Evolutionary conservation across 2,113 vertebrate genomes (phyloP), one percentile per base, ranked within the genome.

Genomic region (Ochotona princeps): DNA sequence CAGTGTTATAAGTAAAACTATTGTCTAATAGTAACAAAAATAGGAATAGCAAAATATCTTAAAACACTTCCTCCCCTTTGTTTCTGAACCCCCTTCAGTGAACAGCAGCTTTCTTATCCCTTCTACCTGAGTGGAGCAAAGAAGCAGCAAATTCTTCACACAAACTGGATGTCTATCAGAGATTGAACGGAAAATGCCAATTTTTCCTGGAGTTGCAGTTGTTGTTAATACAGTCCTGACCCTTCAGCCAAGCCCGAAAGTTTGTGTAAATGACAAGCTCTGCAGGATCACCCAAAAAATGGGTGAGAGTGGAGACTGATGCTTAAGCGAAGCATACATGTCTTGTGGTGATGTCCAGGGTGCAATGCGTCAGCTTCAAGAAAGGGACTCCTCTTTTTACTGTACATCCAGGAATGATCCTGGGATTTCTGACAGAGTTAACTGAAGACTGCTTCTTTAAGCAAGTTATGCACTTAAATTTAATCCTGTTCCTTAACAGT

Each of bases 51-150:
- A 30, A 69, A 13, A 2, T 49, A 4, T 65, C 65, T 30, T 9
- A 54, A 17, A 20, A 0, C 47, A 57, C 12, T 0, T 2, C n/a
- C 35, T 11, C 5, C 25, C 69, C 9, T 10, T 54, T 32, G 66
- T 44, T 7, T 51, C 26, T 32, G 15, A 61, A 38, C 5, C 44
- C 18, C 20, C 49, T 49, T 13, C 25, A 38, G 15, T 82, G 44
- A 11, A 15, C 11, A 67, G 10, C 8, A 7, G 57, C n/a, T 8
- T 51, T 86, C 32, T 61, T 69, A 14, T 18, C 70, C 23, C n/a
- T 78, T 75, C 25, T n/a, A 32, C 21, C 23, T 54, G 5, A 32
- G 12, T 5, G 70, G 21, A 38, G 13, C 47, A 86, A 69, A 76
- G 63, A 82, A 15, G n/a, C 65, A 51, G 61, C 21, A 15, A 60